Conservation (phyloP, 2,113 vertebrate genomes). For the Zosterops lateralis region DNA sequence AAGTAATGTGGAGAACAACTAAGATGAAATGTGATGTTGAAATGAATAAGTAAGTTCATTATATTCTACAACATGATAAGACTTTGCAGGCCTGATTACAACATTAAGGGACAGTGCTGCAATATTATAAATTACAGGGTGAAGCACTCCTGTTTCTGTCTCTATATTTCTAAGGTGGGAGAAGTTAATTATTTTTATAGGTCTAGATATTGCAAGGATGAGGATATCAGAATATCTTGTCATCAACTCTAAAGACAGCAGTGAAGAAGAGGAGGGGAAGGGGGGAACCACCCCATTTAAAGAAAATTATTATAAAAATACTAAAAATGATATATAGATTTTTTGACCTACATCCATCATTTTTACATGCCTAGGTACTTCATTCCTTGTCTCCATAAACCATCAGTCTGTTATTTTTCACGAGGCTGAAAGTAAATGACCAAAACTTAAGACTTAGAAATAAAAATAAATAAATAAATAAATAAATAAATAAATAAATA, state of each 20-base stretch:
- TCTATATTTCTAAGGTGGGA: constrained; percentile 67
- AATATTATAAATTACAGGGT: constrained; percentile 73
- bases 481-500: neutral
- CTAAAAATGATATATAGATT: constrained; percentile 65
- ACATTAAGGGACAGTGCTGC: constrained; percentile 58
- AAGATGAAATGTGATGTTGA: constrained; percentile 65
- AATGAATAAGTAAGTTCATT: constrained; percentile 73
- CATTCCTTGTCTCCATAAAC: constrained; percentile 37
- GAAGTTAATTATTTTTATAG: constrained; percentile 79
- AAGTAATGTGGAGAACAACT: constrained; percentile 44
- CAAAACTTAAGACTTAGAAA: neutral
- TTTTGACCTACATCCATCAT: constrained; percentile 72
- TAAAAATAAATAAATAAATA: neutral
- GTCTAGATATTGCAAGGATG: constrained; percentile 67
- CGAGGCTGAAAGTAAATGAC: neutral
- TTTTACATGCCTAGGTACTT: constrained; percentile 42
- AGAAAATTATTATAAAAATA: constrained; percentile 71
- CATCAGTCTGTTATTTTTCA: constrained; percentile 62
- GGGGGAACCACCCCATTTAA: neutral
- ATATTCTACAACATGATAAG: constrained; percentile 69
- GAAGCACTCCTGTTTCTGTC: constrained; percentile 62
- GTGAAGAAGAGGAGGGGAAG: neutral
- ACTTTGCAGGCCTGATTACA: constrained; percentile 63
- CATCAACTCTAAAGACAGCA: constrained; percentile 37
- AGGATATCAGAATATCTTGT: constrained; percentile 55